These are phyloP conservation scores for Meta bourneti DNA, from an alignment of 2,888 invertebrate species.

Conservation along the genomic window DNA sequence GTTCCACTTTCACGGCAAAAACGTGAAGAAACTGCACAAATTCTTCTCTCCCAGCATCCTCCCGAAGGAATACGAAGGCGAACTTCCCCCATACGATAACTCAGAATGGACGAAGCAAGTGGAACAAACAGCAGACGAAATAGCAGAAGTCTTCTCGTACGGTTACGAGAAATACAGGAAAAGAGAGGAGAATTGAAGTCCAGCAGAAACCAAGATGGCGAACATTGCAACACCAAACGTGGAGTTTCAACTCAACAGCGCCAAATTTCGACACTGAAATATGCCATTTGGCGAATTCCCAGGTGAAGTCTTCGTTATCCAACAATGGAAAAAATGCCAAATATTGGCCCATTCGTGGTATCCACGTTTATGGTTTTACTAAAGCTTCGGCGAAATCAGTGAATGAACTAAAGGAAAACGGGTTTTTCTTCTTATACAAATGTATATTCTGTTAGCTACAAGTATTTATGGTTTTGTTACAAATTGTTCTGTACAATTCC, in stretches of 20 bases:
- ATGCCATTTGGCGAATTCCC: not conserved
- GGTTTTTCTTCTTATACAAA: too few species aligned
- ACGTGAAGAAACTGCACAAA: slow-evolving; percentile 64
- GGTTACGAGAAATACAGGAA: slow-evolving; percentile 43
- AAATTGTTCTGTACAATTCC: too few species aligned
- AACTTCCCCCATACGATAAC: slow-evolving; percentile 48
- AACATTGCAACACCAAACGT: not conserved
- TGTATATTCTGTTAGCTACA: too few species aligned
- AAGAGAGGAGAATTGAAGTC: not conserved
- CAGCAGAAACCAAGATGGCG: not conserved
- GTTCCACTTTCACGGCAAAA: slow-evolving; percentile 69
- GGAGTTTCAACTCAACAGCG: not conserved
- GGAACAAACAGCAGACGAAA: not conserved
- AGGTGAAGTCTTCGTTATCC: too few species aligned
- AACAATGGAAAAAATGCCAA: too few species aligned
- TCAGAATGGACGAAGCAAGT: slow-evolving; percentile 41
- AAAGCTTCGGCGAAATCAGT: too few species aligned
- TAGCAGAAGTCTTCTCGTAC: slow-evolving; percentile 12
- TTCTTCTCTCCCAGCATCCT: slow-evolving; percentile 59
- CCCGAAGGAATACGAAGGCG: slow-evolving; percentile 53
- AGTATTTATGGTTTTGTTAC: too few species aligned
- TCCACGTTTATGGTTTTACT: not conserved
- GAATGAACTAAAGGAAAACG: too few species aligned
- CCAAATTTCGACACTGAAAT: not conserved
- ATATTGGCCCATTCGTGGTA: not conserved